Percentiles rank a stretch among this genome's conserved stretches.
These are phyloP conservation scores for Meganola albula DNA, from an alignment of 2,888 invertebrate genomes.

Conservation along the genomic window DNA sequence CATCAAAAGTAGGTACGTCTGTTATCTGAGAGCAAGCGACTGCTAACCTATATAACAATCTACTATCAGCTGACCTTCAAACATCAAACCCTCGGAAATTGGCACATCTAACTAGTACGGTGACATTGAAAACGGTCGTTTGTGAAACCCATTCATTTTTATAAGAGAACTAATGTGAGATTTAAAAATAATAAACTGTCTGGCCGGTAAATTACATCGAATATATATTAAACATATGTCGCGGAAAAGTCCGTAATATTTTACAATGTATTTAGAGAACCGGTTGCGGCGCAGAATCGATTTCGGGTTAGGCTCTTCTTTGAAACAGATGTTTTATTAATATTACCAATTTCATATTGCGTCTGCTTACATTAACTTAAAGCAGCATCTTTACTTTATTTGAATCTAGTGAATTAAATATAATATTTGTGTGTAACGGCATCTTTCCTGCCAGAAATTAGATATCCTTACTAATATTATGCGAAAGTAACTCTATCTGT, in stretches of 20 bases:
- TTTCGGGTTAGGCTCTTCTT: conserved; percentile 8
- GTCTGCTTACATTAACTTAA: conserved; percentile 3
- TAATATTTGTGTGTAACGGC: too few species aligned
- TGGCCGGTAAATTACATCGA: conserved; percentile 33
- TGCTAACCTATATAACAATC: too few species aligned
- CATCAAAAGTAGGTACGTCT: too few species aligned
- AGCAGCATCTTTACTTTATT: too few species aligned
- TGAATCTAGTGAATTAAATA: too few species aligned
- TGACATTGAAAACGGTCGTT: conserved; percentile 47
- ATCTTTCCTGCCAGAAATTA: too few species aligned
- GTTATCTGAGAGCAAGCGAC: too few species aligned
- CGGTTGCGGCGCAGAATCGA: conserved; percentile 19
- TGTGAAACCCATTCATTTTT: conserved; percentile 55
- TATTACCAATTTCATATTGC: conserved; percentile 8
- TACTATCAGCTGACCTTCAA: conserved; percentile 41
- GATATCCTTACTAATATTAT: too few species aligned
- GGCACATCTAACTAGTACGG: conserved; percentile 41
- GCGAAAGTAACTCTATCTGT: too few species aligned
- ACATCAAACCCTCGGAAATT: conserved; percentile 37
- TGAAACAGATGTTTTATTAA: conserved; percentile 21
- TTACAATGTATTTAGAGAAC: conserved; percentile 33
- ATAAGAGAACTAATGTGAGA: conserved; percentile 35
- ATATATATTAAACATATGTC: conserved; percentile 17
- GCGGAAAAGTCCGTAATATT: conserved; percentile 30
- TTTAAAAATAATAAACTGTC: conserved; percentile 32